These are phyloP conservation scores for Rhabditoides inermis DNA, from an alignment of 2,888 invertebrate species.

Conservation along the genomic window DNA sequence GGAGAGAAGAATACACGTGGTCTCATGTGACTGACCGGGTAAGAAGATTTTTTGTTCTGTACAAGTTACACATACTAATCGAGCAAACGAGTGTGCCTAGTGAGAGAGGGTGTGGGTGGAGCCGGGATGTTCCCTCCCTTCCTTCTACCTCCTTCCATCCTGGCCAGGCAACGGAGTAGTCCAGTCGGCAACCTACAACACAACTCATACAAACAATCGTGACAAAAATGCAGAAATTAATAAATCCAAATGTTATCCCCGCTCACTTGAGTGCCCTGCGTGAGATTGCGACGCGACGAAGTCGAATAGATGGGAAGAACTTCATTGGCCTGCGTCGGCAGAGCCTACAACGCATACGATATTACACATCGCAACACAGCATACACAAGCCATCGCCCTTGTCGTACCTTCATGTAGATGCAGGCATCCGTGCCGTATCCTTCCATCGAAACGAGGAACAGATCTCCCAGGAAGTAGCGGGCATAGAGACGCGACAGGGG, in stretches of 20 bases:
- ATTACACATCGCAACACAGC: neutral
- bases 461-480: conserved; percentile 92
- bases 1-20: no score
- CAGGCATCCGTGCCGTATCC: conserved; percentile 93
- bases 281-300: conserved; percentile 58
- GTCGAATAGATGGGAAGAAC: conserved; percentile 92
- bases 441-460: conserved; percentile 83
- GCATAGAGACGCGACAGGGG: conserved; percentile 93
- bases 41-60: no score
- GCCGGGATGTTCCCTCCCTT: no score
- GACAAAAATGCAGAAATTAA: conserved; percentile 12
- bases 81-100: no score
- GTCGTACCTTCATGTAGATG: conserved; percentile 82
- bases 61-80: no score
- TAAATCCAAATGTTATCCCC: conserved; percentile 1
- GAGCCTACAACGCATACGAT: conserved; percentile 65
- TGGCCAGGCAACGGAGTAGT: no score
- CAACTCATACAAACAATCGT: conserved; percentile 13
- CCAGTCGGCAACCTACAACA: no score
- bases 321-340: conserved; percentile 93
- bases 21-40: no score
- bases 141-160: no score
- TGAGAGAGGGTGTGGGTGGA: no score
- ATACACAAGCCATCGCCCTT: neutral
- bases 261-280: conserved; percentile 35